phyloP scores from a whole-genome alignment of 2,113 vertebrate genomes.

The Brachypteracias leptosomus region DNA sequence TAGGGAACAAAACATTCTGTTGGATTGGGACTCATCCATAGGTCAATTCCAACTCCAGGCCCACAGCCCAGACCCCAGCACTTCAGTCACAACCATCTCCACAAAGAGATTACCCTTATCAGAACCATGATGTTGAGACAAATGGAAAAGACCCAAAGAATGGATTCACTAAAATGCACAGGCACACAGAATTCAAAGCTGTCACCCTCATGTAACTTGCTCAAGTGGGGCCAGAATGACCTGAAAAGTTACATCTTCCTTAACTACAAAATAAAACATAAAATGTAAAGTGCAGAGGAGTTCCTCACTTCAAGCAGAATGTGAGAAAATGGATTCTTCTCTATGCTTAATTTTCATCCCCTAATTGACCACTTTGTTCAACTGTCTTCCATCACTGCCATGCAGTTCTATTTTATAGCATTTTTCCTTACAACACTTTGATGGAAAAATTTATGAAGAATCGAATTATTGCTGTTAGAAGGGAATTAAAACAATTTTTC shows the following conservation, averaged over 20 bases:
- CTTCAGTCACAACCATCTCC: background rate
- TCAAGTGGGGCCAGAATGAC: background rate
- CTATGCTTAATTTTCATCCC: conserved; percentile 59
- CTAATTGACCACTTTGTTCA: conserved; percentile 64
- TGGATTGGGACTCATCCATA: no score
- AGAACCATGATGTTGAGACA: background rate
- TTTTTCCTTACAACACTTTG: conserved; percentile 78
- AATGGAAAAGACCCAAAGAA: background rate
- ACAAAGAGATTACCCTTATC: background rate
- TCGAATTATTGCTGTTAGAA: conserved; percentile 85
- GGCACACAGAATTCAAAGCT: background rate
- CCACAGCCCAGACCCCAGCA: no score
- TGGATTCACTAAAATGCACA: background rate
- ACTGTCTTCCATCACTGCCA: conserved; percentile 54
- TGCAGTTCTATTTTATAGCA: conserved; percentile 62
- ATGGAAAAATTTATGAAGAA: conserved; percentile 87
- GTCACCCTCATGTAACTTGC: background rate
- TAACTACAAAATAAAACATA: background rate
- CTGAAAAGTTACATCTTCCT: conserved; percentile 7
- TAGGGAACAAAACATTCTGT: no score
- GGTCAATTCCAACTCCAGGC: no score
- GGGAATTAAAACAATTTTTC: conserved; percentile 89
- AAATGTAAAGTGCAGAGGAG: conserved; percentile 19
- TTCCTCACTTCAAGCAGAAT: background rate
- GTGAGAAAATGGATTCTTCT: conserved; percentile 12